Evolutionary conservation across 2,113 vertebrate genomes (phyloP), one percentile per base, ranked within the genome.

Genomic region (Tylochromis polylepis): DNA sequence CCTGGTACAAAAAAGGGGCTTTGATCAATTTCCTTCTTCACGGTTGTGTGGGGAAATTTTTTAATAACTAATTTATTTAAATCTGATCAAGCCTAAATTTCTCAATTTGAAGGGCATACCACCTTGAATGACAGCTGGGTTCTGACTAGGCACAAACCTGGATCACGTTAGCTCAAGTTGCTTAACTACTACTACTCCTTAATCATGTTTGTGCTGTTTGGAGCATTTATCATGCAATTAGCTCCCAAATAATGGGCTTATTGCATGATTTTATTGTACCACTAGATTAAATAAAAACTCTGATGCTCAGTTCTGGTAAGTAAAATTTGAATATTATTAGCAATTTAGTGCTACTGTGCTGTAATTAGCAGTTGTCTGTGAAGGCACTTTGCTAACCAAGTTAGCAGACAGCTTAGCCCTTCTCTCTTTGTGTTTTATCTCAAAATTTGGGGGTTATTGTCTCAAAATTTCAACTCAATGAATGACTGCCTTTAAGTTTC

Each of bases 401-500:
- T 67, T 38, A 67, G 4, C 20, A 67, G 62, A 22, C 1, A 41
- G 36, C 62, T 67, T 22, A 67, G 62, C 62, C 62, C 38, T 67
- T 11, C 11, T 22, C 11, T 20, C 4, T 41, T 5, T 7, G 16
- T 62, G 29, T 62, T 62, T 62, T 62, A 20, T 62, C 20, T 34
- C 29, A 62, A 34, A 20, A 11, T 5, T 62, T 3, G 11, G 59
- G 0, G 0, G 10, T 65, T 62, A 62, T 62, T 65, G 18, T 70
- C 12, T 70, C 1, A 43, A 70, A 43, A 24, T 67, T 41, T 67
- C 7, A 70, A 43, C 12, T 36, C 29, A 36, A 3, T 62, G 59
- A 36, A 1, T 62, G 31, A 62, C 16, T 3, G 9, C 16, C 5
- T 7, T 11, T 62, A 62, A 0, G 0, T n/a, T 62, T 62, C 1